Evolutionary conservation across 2,113 vertebrate species (phyloP).

Genomic region (Orthochromis indermauri): DNA sequence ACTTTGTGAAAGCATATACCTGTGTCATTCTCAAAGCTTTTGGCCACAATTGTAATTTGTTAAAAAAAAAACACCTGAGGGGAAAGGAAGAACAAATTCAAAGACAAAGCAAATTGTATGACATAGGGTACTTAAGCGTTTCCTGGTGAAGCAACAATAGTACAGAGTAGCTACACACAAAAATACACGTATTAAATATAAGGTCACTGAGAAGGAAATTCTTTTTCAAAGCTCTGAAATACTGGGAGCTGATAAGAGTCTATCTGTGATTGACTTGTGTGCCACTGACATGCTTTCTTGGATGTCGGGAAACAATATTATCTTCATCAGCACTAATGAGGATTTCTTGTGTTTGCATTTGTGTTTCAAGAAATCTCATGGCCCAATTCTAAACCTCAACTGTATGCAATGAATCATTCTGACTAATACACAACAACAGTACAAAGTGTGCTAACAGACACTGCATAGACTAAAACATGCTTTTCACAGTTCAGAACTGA

Average conservation of each 20-base stretch:
- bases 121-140: background rate
- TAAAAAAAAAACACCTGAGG: accelerated
- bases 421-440: background rate
- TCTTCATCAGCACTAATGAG: background rate
- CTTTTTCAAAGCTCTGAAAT: background rate
- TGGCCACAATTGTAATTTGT: background rate
- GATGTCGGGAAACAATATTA: background rate
- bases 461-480: background rate
- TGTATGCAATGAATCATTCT: background rate
- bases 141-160: background rate
- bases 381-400: background rate
- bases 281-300: background rate
- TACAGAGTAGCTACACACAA: background rate
- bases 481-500: background rate
- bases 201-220: background rate
- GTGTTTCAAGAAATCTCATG: background rate
- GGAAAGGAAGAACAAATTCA: background rate
- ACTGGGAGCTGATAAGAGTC: background rate
- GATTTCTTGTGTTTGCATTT: background rate
- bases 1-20: accelerated
- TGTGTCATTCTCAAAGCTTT: background rate
- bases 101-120: background rate
- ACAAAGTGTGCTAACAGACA: background rate
- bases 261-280: background rate
- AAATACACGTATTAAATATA: background rate